These are phyloP conservation scores for Drosophila neonasuta DNA, from an alignment of 2,888 invertebrate species.

Conservation along the genomic window DNA sequence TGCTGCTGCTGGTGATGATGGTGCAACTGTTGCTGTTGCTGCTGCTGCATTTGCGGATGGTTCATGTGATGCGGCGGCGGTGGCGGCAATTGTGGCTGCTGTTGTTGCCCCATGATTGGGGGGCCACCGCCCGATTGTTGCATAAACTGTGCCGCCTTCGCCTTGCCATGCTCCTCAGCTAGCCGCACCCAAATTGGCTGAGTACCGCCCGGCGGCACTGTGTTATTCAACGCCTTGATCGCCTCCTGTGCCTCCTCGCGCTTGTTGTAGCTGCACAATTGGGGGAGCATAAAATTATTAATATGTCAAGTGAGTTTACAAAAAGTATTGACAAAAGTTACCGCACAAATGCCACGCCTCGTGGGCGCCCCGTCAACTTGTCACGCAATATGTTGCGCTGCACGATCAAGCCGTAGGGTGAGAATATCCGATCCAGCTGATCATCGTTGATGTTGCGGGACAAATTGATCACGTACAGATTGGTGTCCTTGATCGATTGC, in stretches of 20 bases:
- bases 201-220: constrained; percentile 91
- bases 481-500: constrained; percentile 96
- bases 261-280: constrained; percentile 87
- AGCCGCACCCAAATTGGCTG: constrained; percentile 90
- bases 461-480: constrained; percentile 95
- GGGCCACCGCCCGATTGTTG: constrained; percentile 60
- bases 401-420: constrained; percentile 93
- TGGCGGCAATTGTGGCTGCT: constrained; percentile 30
- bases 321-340: constrained; percentile 74
- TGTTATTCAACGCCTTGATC: constrained; percentile 91
- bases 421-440: constrained; percentile 92
- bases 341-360: constrained; percentile 97
- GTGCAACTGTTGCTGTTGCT: constrained; percentile 44
- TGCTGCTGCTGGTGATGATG: constrained; percentile 41
- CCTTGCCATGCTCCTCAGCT: constrained; percentile 82
- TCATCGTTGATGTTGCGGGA: constrained; percentile 93
- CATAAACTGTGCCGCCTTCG: constrained; percentile 81
- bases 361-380: constrained; percentile 92
- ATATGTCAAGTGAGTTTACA: too few species aligned
- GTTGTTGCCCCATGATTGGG: constrained; percentile 52
- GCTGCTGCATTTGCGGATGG: constrained; percentile 45
- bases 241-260: constrained; percentile 95
- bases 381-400: constrained; percentile 95
- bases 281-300: too few species aligned
- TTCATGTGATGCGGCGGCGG: constrained; percentile 40